Base-by-base conservation (phyloP, 2,113 vertebrate genomes). In the Stegostoma tigrinum region DNA sequence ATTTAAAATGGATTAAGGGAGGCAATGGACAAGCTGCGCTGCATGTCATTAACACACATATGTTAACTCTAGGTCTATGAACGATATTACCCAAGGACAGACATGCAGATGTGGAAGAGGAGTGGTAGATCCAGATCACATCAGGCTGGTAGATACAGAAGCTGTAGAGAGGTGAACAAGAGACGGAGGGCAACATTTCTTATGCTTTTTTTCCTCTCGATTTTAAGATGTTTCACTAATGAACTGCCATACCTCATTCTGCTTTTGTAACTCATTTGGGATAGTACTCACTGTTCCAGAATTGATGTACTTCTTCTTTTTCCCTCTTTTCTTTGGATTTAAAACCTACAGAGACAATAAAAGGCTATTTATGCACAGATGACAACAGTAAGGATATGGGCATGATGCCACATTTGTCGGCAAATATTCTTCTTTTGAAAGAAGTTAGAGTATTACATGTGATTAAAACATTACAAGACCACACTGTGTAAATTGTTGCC, bases 241-340 rank as follows among this genome's bases (percentile, higher is more conserved):
- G 34, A n/a, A n/a, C 14, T 42, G 34, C 3, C 15, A 1, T 34
- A 38, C 1, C n/a, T 64, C 1, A 19, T 38, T 42, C 89, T 93
- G 89, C 61, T 93, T 64, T n/a, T 66, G 89, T 6, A 21, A 10
- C 4, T 61, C 19, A 66, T 38, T 55, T 90, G 87, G 17, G 87
- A 17, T 34, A n/a, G 68, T 52, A 98, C 98, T 98, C 97, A 99
- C 99, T 0, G 99, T 99, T 96, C 99, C 99, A 0, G 99, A 99
- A 97, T 99, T 99, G 96, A 99, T 97, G 0, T 99, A 99, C 98
- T 99, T 99, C 98, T 99, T 99, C 98, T 99, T 99, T 97, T 98
- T 99, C 96, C 99, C 99, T 97, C 99, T 99, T 97, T 99, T 99
- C 97, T 99, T 98, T 64, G 99, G 99, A 97, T 99, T 99, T 96